A percentile compares a stretch with the other conserved stretches of the same genome.
These are phyloP conservation scores for Ophiodon elongatus DNA, from an alignment of 2,113 vertebrate genomes.

Conservation along the genomic window DNA sequence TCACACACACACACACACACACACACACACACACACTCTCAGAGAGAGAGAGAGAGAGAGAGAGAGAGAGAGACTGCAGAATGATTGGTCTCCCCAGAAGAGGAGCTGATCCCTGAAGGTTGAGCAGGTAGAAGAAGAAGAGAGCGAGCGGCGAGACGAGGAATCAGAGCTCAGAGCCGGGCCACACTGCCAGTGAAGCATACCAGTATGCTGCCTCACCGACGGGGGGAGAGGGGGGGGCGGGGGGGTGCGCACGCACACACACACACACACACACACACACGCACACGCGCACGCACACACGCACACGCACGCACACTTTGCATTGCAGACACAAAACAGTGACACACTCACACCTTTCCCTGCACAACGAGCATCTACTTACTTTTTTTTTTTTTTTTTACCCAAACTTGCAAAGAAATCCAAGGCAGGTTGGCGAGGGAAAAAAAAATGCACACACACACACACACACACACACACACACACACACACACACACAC, in stretches of 20 bases:
- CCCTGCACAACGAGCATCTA: conserved; percentile 40
- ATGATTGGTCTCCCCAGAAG: conserved; percentile 54
- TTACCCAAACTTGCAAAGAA: conserved; percentile 56
- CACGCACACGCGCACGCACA: conserved; percentile 40
- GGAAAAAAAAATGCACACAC: conserved; percentile 22
- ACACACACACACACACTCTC: conserved; percentile 45
- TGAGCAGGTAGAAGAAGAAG: conserved; percentile 53
- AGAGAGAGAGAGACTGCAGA: conserved; percentile 44
- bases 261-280: conserved; percentile 28
- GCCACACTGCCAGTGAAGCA: conserved; percentile 80
- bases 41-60: conserved; percentile 19
- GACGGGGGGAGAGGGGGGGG: conserved; percentile 41
- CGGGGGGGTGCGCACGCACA: not conserved
- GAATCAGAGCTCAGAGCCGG: conserved; percentile 63
- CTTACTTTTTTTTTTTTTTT: conserved; percentile 66
- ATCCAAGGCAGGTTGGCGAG: conserved; percentile 47
- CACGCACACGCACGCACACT: conserved; percentile 37
- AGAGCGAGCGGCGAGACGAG: conserved; percentile 24
- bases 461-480: conserved; percentile 12
- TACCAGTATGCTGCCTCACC: conserved; percentile 84
- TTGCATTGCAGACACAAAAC: conserved; percentile 3
- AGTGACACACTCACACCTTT: conserved; percentile 38
- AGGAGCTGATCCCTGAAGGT: conserved; percentile 31
- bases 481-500: not conserved
- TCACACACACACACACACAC: conserved; percentile 26